Evolutionary conservation across 2,888 invertebrate species (phyloP), one percentile per base, ranked within the genome.

Genomic region (Pegoplata infirma): DNA sequence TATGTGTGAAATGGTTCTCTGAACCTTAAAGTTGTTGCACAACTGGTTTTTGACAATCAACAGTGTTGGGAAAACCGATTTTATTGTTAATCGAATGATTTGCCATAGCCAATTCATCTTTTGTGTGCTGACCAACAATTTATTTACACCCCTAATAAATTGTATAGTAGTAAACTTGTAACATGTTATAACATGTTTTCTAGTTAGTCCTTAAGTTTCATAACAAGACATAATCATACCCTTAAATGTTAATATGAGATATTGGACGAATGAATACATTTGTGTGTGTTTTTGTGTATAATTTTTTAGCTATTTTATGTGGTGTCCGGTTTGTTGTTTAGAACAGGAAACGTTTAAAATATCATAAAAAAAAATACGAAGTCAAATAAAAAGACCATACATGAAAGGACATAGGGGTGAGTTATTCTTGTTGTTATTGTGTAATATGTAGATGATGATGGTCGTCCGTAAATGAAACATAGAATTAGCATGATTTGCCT

Each of bases 401-500:
- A 58, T 36, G 58, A 66, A 72, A 21, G 63, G 68, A 61, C 40
- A 61, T 53, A 63, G 28, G 79, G 79, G 79, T 79, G 79, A 72
- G 78, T 64, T 58, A 19, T 36, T 68, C 49, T 58, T 71, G 67
- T 12, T 40, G 36, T n/a, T 25, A 6, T 47, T 36, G 63, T 36
- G 3, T 12, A 49, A 32, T 16, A 28, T 47, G 61, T 47, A 25
- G 10, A 61, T 25, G 46, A 28, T 16, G 25, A 46, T 63, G 63
- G 49, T 63, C 49, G 63, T 63, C 63, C 51, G 51, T 21, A 21
- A 49, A 63, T 32, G 63, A 21, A 47, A 75, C 71, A 63, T 63
- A 25, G 75, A 72, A 79, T 79, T 79, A 79, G 71, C 67, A 79
- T 79, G 75, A 79, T 75, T 79, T 75, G 63, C 79, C 79, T 79